These are phyloP conservation scores for Gorsachius magnificus DNA, from an alignment of 2,797 vertebrate species.

Conservation along the genomic window DNA sequence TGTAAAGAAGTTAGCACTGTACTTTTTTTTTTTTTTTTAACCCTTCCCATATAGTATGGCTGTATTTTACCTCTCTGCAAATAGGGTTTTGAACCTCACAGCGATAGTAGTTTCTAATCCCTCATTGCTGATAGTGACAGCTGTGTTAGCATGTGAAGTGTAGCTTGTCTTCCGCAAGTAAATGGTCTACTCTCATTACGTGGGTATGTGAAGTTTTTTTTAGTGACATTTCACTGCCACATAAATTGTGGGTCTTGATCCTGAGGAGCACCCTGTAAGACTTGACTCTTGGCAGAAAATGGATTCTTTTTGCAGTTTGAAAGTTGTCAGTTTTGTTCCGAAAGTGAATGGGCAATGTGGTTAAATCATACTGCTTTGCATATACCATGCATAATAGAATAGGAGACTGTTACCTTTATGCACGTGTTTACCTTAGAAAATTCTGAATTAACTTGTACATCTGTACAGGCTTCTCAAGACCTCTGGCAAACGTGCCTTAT, in stretches of 20 bases:
- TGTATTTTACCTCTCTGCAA: background rate
- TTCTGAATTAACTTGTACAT: background rate
- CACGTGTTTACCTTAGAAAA: background rate
- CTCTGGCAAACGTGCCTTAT: background rate
- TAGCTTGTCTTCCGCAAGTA: background rate
- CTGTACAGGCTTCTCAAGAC: background rate
- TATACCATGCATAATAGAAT: background rate
- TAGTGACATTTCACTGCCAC: background rate
- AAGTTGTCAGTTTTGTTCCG: background rate
- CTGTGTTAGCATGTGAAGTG: background rate
- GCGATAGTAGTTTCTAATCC: background rate
- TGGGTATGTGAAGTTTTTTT: background rate
- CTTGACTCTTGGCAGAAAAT: background rate
- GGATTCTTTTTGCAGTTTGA: background rate
- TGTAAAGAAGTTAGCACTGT: background rate
- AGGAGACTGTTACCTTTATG: background rate
- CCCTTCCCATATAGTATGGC: background rate
- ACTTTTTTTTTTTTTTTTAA: background rate
- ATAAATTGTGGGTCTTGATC: background rate
- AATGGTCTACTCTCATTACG: constrained; percentile 5
- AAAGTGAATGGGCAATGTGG: background rate
- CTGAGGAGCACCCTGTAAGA: background rate
- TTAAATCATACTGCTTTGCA: background rate
- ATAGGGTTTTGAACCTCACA: background rate
- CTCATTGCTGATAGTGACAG: background rate